phyloP scores from a whole-genome alignment of 1,140 invertebrate genomes.

The Lysiphlebus fabarum region DNA sequence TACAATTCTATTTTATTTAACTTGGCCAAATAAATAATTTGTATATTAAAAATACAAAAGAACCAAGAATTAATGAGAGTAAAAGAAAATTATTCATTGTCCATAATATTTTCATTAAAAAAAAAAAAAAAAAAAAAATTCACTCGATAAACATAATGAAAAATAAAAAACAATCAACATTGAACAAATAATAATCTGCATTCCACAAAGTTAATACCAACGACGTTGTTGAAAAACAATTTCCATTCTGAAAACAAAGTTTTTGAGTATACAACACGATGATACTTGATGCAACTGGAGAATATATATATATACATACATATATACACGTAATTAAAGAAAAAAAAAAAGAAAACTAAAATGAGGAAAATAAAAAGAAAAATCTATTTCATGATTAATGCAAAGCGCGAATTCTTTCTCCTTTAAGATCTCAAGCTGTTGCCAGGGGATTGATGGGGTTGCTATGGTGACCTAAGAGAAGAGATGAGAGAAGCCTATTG shows the following conservation, averaged over 20 bases:
- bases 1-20: too few species aligned
- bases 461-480: conserved; percentile 47
- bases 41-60: too few species aligned
- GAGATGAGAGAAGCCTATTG: conserved; percentile 43
- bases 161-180: neutral
- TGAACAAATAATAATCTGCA: conserved; percentile 10
- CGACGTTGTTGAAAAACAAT: too few species aligned
- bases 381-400: neutral
- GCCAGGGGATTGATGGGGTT: conserved; percentile 57
- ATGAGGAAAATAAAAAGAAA: too few species aligned
- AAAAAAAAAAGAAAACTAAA: too few species aligned
- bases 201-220: neutral
- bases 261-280: conserved; percentile 18
- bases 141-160: too few species aligned
- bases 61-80: too few species aligned
- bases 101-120: too few species aligned
- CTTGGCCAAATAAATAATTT: too few species aligned
- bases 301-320: conserved; percentile 1
- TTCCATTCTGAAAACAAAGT: neutral
- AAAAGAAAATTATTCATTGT: too few species aligned
- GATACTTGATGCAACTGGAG: conserved; percentile 12
- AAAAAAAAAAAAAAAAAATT: too few species aligned
- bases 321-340: neutral
- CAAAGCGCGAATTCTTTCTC: conserved; percentile 44
- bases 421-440: conserved; percentile 57